Conservation (phyloP, 2,888 invertebrate species). For the Eupsilia transversa region DNA sequence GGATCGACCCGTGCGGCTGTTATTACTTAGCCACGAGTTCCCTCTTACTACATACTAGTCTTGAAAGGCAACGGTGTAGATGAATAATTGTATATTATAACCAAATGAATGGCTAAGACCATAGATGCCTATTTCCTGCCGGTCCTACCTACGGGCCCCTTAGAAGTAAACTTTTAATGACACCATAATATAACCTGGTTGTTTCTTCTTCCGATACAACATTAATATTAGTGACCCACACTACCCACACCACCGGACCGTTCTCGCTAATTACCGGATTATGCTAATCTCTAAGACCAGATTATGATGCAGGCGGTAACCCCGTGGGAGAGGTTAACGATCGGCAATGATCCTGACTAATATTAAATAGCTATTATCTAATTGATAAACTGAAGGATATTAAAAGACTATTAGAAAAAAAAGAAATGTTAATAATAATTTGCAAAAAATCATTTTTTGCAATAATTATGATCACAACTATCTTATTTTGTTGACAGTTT, state of each 20-base stretch:
- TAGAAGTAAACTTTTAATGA: background rate
- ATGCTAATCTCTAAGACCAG: conserved; percentile 50
- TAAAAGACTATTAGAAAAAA: no score
- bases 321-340: conserved; percentile 3
- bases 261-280: conserved; percentile 55
- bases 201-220: background rate
- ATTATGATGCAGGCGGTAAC: conserved; percentile 11
- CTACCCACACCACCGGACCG: background rate
- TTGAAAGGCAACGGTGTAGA: no score
- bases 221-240: conserved; percentile 15
- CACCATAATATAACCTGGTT: background rate
- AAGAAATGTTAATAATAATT: background rate
- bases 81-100: no score
- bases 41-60: no score
- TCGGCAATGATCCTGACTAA: background rate
- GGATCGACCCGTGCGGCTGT: no score
- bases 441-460: background rate
- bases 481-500: background rate
- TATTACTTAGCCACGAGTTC: no score
- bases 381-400: background rate
- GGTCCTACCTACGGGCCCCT: background rate
- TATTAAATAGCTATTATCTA: conserved; percentile 6
- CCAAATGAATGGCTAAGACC: no score
- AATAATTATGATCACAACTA: background rate
- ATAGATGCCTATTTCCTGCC: background rate